Conservation (phyloP, 2,888 invertebrate species). For the Drosophila birchii region DNA sequence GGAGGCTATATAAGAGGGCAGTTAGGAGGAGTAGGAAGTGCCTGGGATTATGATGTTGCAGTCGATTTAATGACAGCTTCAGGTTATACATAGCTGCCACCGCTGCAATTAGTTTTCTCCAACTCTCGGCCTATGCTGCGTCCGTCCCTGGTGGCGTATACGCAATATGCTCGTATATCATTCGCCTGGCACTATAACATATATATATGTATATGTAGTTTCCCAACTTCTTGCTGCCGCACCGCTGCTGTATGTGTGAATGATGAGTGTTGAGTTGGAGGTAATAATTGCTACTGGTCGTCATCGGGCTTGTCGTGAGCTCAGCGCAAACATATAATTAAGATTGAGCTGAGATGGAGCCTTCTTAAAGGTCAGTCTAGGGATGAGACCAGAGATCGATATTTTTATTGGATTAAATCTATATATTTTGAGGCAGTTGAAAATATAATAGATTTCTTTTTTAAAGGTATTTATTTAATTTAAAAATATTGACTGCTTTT, state of each 20-base stretch:
- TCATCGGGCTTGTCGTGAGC: conserved; percentile 57
- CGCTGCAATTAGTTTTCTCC: conserved; percentile 58
- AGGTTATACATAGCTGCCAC: conserved; percentile 53
- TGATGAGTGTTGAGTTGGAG: conserved; percentile 70
- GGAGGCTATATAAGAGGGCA: not conserved
- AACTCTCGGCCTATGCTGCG: conserved; percentile 20
- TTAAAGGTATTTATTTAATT: not conserved
- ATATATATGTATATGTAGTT: not conserved
- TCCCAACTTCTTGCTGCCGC: conserved; percentile 2
- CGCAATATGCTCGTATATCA: conserved; percentile 73
- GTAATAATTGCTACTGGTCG: conserved; percentile 79
- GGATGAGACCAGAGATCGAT: conserved; percentile 2
- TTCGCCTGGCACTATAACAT: conserved; percentile 21
- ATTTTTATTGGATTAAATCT: not conserved
- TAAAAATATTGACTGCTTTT: not conserved
- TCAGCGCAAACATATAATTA: conserved; percentile 72
- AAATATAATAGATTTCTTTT: not conserved
- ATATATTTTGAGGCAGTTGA: rapidly evolving
- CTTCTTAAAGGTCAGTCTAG: conserved; percentile 58
- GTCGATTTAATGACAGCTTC: conserved; percentile 75
- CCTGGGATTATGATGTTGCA: conserved; percentile 74
- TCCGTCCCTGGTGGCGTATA: conserved; percentile 61
- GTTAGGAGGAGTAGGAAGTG: conserved; percentile 25
- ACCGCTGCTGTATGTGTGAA: conserved; percentile 39
- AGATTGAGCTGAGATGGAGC: conserved; percentile 47